Percentiles rank a stretch among this genome's conserved stretches.
These are phyloP conservation scores for Columba livia DNA, from an alignment of 2,113 vertebrate genomes.

Conservation along the genomic window DNA sequence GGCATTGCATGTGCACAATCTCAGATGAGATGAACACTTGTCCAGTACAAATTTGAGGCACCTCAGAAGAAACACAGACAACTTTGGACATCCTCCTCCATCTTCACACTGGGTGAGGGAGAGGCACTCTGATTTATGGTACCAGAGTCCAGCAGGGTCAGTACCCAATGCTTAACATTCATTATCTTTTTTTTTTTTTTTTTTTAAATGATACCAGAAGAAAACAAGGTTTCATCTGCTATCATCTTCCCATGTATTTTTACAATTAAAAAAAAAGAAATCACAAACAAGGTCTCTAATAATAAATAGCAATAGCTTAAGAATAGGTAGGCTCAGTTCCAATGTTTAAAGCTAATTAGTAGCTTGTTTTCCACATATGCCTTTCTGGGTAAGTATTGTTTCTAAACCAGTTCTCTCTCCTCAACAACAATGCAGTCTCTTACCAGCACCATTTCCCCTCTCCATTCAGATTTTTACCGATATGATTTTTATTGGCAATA, in stretches of 20 bases:
- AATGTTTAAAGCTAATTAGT: background rate
- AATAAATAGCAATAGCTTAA: background rate
- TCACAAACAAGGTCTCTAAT: background rate
- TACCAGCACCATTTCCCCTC: background rate
- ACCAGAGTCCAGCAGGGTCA: background rate
- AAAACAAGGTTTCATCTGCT: background rate
- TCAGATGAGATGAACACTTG: background rate
- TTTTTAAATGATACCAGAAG: background rate
- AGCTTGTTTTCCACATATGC: background rate
- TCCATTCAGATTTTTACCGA: background rate
- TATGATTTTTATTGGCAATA: background rate
- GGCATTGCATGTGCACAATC: background rate
- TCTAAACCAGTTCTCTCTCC: background rate
- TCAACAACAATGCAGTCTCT: background rate
- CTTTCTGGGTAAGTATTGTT: background rate
- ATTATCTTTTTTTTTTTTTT: background rate
- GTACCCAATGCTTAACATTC: background rate
- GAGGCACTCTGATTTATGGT: background rate
- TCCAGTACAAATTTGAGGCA: background rate
- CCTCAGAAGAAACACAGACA: background rate
- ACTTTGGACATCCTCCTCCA: background rate
- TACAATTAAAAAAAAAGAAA: background rate
- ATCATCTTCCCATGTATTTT: background rate
- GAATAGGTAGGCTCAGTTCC: background rate
- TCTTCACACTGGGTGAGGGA: background rate